These are phyloP conservation scores for Xenopus petersii DNA, from an alignment of 2,797 vertebrate species.

Conservation along the genomic window DNA sequence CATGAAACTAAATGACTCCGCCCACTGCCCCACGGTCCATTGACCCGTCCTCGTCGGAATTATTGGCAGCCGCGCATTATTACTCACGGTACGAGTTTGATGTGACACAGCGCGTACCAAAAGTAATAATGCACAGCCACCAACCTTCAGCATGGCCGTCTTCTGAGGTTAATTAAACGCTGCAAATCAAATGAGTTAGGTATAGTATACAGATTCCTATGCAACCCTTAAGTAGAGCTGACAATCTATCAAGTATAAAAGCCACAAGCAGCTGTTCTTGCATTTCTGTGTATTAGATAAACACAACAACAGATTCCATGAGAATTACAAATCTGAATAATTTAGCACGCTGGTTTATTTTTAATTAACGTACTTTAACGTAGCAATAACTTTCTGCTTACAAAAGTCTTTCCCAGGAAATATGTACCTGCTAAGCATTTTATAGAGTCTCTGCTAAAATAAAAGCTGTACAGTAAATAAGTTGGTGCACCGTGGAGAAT, in stretches of 20 bases:
- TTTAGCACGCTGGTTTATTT: neutral
- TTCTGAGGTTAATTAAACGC: neutral
- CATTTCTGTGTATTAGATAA: too few species aligned
- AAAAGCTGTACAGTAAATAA: too few species aligned
- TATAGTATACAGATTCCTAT: too few species aligned
- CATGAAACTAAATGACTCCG: too few species aligned
- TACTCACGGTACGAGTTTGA: slow-evolving; percentile 99
- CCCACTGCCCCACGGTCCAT: too few species aligned
- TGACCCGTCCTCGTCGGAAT: slow-evolving; percentile 51
- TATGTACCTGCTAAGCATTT: neutral
- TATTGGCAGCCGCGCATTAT: slow-evolving; percentile 94
- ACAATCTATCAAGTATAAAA: neutral
- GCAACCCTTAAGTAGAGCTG: neutral
- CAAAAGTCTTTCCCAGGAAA: neutral
- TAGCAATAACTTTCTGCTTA: neutral
- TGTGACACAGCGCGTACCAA: slow-evolving; percentile 99
- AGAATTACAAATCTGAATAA: neutral
- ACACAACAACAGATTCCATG: too few species aligned
- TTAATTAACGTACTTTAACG: neutral
- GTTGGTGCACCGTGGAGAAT: too few species aligned
- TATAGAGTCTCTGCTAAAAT: too few species aligned
- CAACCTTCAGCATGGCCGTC: slow-evolving; percentile 56
- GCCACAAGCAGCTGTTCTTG: neutral
- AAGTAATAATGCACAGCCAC: slow-evolving; percentile 96
- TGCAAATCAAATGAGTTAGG: too few species aligned